A percentile compares a stretch with the other conserved stretches of the same genome.
Evolutionary conservation across 2,888 invertebrate species (phyloP).

Genomic region (Lottia scabra): DNA sequence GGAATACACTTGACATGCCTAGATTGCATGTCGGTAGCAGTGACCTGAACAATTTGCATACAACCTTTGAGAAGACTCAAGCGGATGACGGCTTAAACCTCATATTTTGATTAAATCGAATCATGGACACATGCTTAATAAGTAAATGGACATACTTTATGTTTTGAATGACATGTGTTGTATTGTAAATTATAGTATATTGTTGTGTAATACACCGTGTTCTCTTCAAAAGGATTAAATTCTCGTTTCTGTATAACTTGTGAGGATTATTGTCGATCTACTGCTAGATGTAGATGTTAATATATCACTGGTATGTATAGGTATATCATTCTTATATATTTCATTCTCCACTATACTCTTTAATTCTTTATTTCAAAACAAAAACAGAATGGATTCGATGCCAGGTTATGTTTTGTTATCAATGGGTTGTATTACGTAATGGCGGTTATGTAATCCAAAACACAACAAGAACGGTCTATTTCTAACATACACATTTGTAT

Average conservation of each 20-base stretch:
- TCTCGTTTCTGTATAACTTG: not conserved
- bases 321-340: no score
- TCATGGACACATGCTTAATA: conserved; percentile 1
- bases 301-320: no score
- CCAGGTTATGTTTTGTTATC: not conserved
- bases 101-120: conserved; percentile 2
- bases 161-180: not conserved
- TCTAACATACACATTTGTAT: no score
- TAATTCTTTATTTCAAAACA: no score
- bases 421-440: not conserved
- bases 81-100: not conserved
- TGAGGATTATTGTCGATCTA: not conserved
- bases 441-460: not conserved
- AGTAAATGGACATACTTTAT: not conserved
- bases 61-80: conserved; percentile 3
- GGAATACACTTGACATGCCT: not conserved
- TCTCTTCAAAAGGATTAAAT: not conserved
- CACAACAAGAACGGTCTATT: not conserved
- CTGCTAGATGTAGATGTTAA: not conserved
- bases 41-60: conserved; percentile 5
- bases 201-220: not conserved
- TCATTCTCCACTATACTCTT: no score
- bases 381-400: no score
- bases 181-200: no score
- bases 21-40: conserved; percentile 1